Base-by-base conservation (phyloP, 2,888 invertebrate species). In the Nesidiocoris tenuis region DNA sequence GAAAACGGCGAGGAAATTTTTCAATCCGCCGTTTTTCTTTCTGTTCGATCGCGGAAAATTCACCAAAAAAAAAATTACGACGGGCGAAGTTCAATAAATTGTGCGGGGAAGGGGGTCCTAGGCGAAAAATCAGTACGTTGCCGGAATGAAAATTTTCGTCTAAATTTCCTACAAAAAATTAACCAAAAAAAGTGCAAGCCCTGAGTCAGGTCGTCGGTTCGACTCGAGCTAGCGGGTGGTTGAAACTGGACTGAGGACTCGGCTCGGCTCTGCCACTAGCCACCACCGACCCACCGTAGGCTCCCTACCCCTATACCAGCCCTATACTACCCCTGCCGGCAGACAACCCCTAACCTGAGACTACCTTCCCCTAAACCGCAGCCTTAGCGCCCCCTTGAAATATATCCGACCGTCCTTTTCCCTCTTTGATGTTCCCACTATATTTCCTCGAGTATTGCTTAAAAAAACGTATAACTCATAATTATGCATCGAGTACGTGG, bases 231-330 rank as follows among this genome's bases (percentile, higher is more conserved):
- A n/a, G 39, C 39, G 39, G 72, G 72, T 61, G 63, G 72, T 72
- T 72, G 72, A 54, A 56, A 56, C 65, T 65, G 74, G 65, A 65
- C 65, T 65, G 74, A 74, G 67, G 55, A 22, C 54, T 56, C 54
- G 67, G 54, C 22, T 39, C 54, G 55, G 55, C 55, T 67, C 22
- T 16, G 22, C 39, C 56, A n/a, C n/a, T n/a, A n/a, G 22, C 39
- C 56, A 22, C 67, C 21, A 25, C 67, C 56, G 24, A 9, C 65
- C 39, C n/a, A 39, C 39, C 39, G 39, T 7, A 39, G 39, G 39
- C 39, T 39, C n/a, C 55, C 39, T 21, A 22, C 67, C 21, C 39
- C 25, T 5, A 18, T 19, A 12, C 17, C 9, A 5, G 16, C 39
- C 21, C 22, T n/a, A 16, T 2, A 17, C 21, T 54, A 18, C 21